These are phyloP conservation scores for Phyllotis vaccarum DNA, from an alignment of 2,797 vertebrate species.

Conservation along the genomic window DNA sequence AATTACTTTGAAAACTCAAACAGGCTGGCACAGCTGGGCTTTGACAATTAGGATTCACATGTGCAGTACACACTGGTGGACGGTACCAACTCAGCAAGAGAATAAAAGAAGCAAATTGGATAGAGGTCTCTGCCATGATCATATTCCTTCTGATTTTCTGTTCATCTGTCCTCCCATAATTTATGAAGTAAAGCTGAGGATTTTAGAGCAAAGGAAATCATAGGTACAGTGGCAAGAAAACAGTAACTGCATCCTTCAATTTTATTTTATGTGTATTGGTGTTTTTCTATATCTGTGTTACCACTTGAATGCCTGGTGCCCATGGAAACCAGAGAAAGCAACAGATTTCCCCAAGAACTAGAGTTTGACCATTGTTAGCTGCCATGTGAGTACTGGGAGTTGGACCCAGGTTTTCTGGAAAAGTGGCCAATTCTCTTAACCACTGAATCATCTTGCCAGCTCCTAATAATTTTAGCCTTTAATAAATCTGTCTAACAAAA, in stretches of 20 bases:
- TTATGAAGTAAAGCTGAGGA: background rate
- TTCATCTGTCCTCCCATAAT: background rate
- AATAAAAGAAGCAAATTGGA: background rate
- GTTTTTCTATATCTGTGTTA: background rate
- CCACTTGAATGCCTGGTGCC: background rate
- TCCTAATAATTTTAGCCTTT: background rate
- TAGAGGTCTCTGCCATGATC: background rate
- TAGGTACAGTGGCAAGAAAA: background rate
- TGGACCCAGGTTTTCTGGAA: background rate
- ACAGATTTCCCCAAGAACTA: background rate
- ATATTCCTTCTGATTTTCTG: background rate
- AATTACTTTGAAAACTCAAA: conserved; percentile 29
- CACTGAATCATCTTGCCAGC: background rate
- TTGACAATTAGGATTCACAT: background rate
- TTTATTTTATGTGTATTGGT: background rate
- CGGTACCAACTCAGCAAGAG: background rate
- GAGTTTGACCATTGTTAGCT: background rate
- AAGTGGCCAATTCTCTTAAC: background rate
- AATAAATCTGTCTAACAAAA: conserved; percentile 22
- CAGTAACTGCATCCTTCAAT: background rate
- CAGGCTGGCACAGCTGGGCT: background rate
- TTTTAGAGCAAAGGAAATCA: conserved; percentile 25
- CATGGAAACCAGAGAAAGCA: background rate
- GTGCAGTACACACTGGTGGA: too few species aligned
- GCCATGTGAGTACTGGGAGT: background rate